Percentiles rank a stretch among this genome's conserved stretches.
phyloP scores from a whole-genome alignment of 2,797 vertebrate species.

The Epinephelus awoara region DNA sequence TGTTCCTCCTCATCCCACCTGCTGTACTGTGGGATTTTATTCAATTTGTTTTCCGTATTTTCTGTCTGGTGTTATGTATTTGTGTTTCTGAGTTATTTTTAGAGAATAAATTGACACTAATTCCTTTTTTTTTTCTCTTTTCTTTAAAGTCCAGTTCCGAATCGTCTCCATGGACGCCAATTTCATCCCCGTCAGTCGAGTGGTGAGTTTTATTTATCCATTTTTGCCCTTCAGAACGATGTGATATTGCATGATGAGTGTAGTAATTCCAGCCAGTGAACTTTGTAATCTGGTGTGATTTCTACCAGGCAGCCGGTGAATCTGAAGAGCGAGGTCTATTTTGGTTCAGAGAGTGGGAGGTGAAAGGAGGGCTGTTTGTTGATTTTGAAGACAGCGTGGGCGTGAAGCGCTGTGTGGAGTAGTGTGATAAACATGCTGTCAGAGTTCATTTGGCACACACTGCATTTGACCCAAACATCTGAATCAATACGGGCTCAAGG shows the following conservation, averaged over 20 bases:
- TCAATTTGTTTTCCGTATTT: background rate
- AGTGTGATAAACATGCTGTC: slow-evolving; percentile 79
- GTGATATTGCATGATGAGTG: background rate
- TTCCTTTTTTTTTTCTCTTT: background rate
- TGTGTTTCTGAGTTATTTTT: background rate
- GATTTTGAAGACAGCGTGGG: slow-evolving; percentile 74
- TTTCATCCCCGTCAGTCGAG: slow-evolving; percentile 74
- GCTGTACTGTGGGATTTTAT: background rate
- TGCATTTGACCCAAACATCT: slow-evolving; percentile 79
- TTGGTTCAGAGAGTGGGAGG: slow-evolving; percentile 79
- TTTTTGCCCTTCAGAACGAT: background rate
- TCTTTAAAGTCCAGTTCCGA: slow-evolving; percentile 84
- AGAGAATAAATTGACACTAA: background rate
- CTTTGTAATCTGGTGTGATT: slow-evolving; percentile 50
- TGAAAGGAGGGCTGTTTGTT: slow-evolving; percentile 76
- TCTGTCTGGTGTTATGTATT: background rate
- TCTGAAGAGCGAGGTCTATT: slow-evolving; percentile 69
- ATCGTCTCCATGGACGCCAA: slow-evolving; percentile 83
- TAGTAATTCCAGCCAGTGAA: slow-evolving; percentile 19
- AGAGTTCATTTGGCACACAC: slow-evolving; percentile 80
- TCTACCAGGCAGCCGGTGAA: slow-evolving; percentile 48
- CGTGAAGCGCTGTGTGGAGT: slow-evolving; percentile 73
- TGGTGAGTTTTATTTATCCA: slow-evolving; percentile 70
- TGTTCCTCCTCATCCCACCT: background rate
- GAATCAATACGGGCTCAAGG: slow-evolving; percentile 72